A percentile compares a stretch with the other conserved stretches of the same genome.
These are phyloP conservation scores for Phorcus lineatus DNA, from an alignment of 2,888 invertebrate species.

Conservation along the genomic window DNA sequence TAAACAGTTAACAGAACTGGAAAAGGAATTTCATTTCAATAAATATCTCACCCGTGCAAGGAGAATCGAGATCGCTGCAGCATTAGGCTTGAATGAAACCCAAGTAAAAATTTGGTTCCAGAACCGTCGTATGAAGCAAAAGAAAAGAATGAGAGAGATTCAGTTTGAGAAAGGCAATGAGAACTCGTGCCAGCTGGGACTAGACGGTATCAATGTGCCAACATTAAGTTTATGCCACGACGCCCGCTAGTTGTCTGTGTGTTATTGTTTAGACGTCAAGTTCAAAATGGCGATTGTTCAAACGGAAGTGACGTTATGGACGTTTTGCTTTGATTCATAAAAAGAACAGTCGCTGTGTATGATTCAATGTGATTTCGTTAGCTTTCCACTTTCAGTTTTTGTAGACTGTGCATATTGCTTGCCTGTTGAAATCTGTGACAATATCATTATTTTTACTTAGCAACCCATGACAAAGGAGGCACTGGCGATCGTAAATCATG, in stretches of 20 bases:
- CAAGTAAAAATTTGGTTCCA: conserved; percentile 81
- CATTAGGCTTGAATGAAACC: conserved; percentile 94
- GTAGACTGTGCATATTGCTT: no score
- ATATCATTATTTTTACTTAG: no score
- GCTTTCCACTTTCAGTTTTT: no score
- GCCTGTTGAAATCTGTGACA: no score
- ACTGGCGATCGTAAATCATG: no score
- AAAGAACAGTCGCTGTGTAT: no score
- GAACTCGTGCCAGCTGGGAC: conserved; percentile 55
- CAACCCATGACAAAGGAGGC: no score
- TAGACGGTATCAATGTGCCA: conserved; percentile 60
- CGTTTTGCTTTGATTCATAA: no score
- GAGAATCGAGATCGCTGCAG: conserved; percentile 97
- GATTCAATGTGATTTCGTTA: no score
- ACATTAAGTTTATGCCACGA: conserved; percentile 60
- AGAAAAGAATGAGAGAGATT: conserved; percentile 74
- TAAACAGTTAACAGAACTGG: conserved; percentile 98
- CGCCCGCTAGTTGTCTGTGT: conserved; percentile 47
- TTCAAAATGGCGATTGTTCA: no score
- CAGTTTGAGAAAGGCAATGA: conserved; percentile 57
- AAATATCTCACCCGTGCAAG: conserved; percentile 97
- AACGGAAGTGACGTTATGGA: no score
- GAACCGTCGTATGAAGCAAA: conserved; percentile 76
- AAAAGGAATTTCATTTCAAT: conserved; percentile 99
- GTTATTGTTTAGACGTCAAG: not conserved